Evolutionary conservation across 1,140 invertebrate species (phyloP), one percentile per base, ranked within the genome.

Genomic region (Brachystomella parvula): DNA sequence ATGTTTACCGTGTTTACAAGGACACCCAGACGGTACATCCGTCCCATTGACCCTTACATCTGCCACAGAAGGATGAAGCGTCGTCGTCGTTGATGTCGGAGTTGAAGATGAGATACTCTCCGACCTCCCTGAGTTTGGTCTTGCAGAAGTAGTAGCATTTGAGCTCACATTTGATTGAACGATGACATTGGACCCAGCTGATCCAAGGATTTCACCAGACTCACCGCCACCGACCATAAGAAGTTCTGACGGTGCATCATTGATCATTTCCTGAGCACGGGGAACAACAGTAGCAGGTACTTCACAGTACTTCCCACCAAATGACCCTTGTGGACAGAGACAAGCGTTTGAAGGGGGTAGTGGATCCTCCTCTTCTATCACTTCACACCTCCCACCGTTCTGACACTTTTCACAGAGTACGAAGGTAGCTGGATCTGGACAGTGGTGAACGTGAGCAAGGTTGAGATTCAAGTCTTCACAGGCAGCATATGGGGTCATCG

Each of bases 1-100:
- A n/a, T n/a, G 74, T 21, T 79, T 80, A 9, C 78, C 78, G 73
- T 82, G 79, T 30, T 71, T 69, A 68, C 81, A 82, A 24, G 79
- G 78, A 26, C 66, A 63, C 3, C 28, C 39, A 21, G 47, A 35
- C 2, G 62, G 24, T 3, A 26, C 3, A n/a, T 35, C 60, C 30
- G 60, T 62, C 28, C 24, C 32, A 49, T 47, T 29, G 9, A 2
- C 2, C 3, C 17, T 31, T n/a, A 9, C n/a, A 2, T 31, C 47
- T 19, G 59, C 6, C 3, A 59, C 64, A 30, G 58, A n/a, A 28
- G 61, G 53, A 26, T 19, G 29, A 2, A 39, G 57, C 9, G 30
- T 39, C 19, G n/a, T 47, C 1, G 47, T 32, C 15, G 44, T 53
- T 19, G 3, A 21, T 15, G 56, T 30, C 12, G 35, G 2, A 6